phyloP scores from a whole-genome alignment of 2,888 invertebrate species.

The Troglohyphantes excavatus region DNA sequence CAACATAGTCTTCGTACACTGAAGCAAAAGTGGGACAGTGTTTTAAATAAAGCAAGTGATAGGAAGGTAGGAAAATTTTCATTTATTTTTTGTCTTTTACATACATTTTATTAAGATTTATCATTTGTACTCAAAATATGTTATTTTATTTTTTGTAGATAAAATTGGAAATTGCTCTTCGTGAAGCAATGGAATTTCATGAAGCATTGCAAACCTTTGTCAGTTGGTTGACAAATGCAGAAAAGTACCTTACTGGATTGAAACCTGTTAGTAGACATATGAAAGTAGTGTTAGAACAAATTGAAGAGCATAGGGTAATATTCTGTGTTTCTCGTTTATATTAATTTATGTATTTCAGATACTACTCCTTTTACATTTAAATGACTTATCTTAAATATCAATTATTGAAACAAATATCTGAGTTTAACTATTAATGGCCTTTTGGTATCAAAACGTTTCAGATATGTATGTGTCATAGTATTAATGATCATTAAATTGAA shows the following conservation, averaged over 20 bases:
- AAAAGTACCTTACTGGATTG: slow-evolving; percentile 92
- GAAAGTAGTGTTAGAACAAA: slow-evolving; percentile 94
- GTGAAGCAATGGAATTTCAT: slow-evolving; percentile 97
- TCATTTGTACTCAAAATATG: not conserved
- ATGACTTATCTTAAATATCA: too few species aligned
- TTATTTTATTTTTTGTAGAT: slow-evolving; percentile 85
- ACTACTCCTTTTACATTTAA: too few species aligned
- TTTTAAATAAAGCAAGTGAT: slow-evolving; percentile 94
- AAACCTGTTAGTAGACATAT: slow-evolving; percentile 96
- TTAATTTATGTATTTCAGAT: too few species aligned
- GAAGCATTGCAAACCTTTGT: slow-evolving; percentile 96
- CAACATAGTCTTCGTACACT: slow-evolving; percentile 93
- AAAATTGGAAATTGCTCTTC: slow-evolving; percentile 97
- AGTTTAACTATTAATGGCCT: too few species aligned
- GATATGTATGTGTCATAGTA: too few species aligned
- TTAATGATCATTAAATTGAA: too few species aligned
- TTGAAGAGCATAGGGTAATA: slow-evolving; percentile 93
- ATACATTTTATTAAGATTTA: not conserved
- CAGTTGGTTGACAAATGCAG: slow-evolving; percentile 97
- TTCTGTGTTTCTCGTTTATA: too few species aligned
- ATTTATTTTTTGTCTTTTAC: not conserved
- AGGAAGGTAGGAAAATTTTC: slow-evolving; percentile 87
- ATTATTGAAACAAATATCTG: too few species aligned
- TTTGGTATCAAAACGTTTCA: too few species aligned
- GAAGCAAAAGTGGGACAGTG: slow-evolving; percentile 96